These are phyloP conservation scores for Clangula hyemalis DNA, from an alignment of 2,797 vertebrate genomes.

Conservation along the genomic window DNA sequence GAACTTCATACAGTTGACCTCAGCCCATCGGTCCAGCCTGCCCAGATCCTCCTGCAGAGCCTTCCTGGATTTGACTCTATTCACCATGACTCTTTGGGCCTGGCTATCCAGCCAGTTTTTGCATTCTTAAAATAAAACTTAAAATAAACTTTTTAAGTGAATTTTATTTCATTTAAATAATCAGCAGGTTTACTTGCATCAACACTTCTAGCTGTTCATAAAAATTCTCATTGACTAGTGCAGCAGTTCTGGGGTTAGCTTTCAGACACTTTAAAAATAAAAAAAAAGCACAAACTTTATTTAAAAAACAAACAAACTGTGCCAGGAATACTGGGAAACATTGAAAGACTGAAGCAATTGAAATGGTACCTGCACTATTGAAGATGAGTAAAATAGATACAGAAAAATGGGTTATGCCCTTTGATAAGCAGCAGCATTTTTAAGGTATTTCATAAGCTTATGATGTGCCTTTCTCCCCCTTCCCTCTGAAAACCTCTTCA, in stretches of 20 bases:
- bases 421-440: neutral
- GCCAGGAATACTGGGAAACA: neutral
- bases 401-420: neutral
- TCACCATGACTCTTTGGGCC: too few species aligned
- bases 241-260: neutral
- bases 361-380: neutral
- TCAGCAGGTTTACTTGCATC: neutral
- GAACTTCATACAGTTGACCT: too few species aligned
- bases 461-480: neutral
- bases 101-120: neutral
- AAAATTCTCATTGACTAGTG: neutral
- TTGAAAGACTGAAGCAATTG: neutral
- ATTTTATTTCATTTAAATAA: neutral
- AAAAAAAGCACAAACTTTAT: neutral
- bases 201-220: neutral
- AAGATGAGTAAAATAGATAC: neutral
- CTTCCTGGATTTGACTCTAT: too few species aligned
- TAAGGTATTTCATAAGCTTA: neutral
- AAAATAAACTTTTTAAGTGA: neutral
- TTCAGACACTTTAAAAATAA: neutral
- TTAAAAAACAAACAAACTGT: neutral
- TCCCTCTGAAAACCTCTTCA: neutral
- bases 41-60: too few species aligned
- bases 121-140: neutral
- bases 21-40: too few species aligned